Conservation (phyloP, 2,888 invertebrate genomes). For the Ceratothoa steindachneri region DNA sequence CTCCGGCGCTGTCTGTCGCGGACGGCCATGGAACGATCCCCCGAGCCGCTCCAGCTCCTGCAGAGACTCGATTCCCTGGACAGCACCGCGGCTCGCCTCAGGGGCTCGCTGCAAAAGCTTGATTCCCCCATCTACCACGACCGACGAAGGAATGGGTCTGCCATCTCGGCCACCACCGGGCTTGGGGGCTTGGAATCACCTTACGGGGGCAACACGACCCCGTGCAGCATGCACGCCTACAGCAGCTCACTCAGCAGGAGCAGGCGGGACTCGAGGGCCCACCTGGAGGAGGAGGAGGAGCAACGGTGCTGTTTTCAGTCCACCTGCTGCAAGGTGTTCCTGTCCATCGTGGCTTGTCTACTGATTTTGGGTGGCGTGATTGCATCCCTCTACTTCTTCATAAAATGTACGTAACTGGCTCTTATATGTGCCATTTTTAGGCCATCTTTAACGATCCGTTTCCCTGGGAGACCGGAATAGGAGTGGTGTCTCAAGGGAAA, state of each 20-base stretch:
- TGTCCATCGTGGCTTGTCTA: slow-evolving; percentile 35
- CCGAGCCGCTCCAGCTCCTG: slow-evolving; percentile 27
- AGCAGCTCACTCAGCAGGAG: slow-evolving; percentile 31
- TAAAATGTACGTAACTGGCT: slow-evolving; percentile 30
- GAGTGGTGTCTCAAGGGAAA: no score
- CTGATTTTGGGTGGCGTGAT: slow-evolving; percentile 40
- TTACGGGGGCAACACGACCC: background rate
- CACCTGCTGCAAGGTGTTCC: slow-evolving; percentile 30
- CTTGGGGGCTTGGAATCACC: background rate
- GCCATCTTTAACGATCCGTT: no score
- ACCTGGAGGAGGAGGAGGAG: slow-evolving; percentile 24
- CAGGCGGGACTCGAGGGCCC: slow-evolving; percentile 25
- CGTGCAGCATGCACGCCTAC: slow-evolving; percentile 22
- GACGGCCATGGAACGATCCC: slow-evolving; percentile 24
- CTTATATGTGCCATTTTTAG: no score
- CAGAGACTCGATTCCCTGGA: slow-evolving; percentile 30
- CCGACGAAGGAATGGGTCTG: slow-evolving; percentile 17
- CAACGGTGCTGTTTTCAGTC: slow-evolving; percentile 26
- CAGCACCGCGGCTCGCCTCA: slow-evolving; percentile 11
- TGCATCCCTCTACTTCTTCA: slow-evolving; percentile 42
- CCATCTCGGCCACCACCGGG: background rate
- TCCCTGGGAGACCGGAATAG: no score
- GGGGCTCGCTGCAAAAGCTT: slow-evolving; percentile 25
- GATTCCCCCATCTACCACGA: slow-evolving; percentile 25
- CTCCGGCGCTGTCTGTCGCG: slow-evolving; percentile 26